Conservation (phyloP, 2,797 vertebrate genomes). For the Scarus forsteni region DNA sequence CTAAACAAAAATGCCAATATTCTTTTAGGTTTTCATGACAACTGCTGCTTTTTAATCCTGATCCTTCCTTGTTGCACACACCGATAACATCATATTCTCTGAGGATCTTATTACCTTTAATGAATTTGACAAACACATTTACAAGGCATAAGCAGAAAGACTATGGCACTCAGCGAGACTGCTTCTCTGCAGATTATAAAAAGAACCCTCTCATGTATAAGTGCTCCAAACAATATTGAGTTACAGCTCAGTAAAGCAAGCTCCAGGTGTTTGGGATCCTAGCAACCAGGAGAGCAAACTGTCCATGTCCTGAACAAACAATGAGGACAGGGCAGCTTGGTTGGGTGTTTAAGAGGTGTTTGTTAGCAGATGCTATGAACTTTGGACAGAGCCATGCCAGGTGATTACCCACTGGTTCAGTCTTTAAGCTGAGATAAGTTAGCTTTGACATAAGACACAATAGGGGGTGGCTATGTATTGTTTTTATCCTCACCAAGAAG, state of each 20-base stretch:
- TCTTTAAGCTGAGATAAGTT: not conserved
- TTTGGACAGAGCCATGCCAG: constrained; percentile 6
- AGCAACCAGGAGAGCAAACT: constrained; percentile 32
- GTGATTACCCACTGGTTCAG: not conserved
- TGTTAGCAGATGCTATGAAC: not conserved
- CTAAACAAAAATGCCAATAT: too few relatives aligned
- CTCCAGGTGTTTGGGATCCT: constrained; percentile 28
- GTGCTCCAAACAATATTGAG: not conserved
- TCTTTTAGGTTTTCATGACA: too few relatives aligned
- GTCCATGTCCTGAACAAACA: constrained; percentile 34
- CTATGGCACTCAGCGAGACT: not conserved
- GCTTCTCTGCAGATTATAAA: not conserved
- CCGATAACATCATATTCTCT: too few relatives aligned
- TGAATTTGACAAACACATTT: too few relatives aligned
- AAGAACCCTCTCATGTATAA: not conserved
- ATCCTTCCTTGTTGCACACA: too few relatives aligned
- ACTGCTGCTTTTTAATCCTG: too few relatives aligned
- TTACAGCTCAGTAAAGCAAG: not conserved
- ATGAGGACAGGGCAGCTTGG: constrained; percentile 15
- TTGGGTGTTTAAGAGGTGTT: constrained; percentile 1
- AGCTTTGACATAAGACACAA: not conserved
- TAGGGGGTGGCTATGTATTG: not conserved
- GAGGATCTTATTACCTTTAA: too few relatives aligned
- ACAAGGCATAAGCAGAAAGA: too few relatives aligned
- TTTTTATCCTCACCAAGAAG: too few relatives aligned